phyloP scores from a whole-genome alignment of 2,888 invertebrate genomes.

The Morpho deidamia region DNA sequence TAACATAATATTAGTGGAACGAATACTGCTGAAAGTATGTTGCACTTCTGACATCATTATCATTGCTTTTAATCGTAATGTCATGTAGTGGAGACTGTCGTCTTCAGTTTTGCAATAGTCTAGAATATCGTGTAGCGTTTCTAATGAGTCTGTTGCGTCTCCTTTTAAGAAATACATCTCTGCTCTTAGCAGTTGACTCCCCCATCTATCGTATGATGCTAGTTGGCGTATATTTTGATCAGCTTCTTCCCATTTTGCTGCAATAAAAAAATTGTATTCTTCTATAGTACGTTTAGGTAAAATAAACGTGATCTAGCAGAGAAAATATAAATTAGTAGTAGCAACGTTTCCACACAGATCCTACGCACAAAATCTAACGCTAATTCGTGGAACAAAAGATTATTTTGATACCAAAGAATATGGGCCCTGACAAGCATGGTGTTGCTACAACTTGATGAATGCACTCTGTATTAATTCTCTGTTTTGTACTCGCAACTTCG shows the following conservation, averaged over 20 bases:
- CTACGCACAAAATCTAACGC: no score
- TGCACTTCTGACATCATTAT: slow-evolving; percentile 83
- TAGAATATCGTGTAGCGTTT: slow-evolving; percentile 69
- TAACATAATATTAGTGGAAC: slow-evolving; percentile 74
- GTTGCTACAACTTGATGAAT: no score
- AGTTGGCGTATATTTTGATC: slow-evolving; percentile 83
- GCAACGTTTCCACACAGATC: no score
- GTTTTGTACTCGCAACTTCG: no score
- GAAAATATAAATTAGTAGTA: no score
- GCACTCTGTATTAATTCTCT: no score
- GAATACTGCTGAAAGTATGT: slow-evolving; percentile 76
- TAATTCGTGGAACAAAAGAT: no score
- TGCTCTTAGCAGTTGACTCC: slow-evolving; percentile 79
- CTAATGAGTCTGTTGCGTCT: slow-evolving; percentile 63
- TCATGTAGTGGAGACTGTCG: slow-evolving; percentile 71
- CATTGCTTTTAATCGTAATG: slow-evolving; percentile 81
- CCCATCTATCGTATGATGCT: slow-evolving; percentile 81
- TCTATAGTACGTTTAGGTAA: neutral
- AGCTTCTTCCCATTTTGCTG: slow-evolving; percentile 84
- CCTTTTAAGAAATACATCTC: slow-evolving; percentile 78
- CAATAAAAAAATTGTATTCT: slow-evolving; percentile 16
- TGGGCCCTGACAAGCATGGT: no score
- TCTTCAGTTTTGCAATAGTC: slow-evolving; percentile 74
- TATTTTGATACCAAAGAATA: no score
- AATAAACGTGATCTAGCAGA: neutral